Evolutionary conservation across 2,888 invertebrate genomes (phyloP).

Genomic region (Eristalinus aeneus): DNA sequence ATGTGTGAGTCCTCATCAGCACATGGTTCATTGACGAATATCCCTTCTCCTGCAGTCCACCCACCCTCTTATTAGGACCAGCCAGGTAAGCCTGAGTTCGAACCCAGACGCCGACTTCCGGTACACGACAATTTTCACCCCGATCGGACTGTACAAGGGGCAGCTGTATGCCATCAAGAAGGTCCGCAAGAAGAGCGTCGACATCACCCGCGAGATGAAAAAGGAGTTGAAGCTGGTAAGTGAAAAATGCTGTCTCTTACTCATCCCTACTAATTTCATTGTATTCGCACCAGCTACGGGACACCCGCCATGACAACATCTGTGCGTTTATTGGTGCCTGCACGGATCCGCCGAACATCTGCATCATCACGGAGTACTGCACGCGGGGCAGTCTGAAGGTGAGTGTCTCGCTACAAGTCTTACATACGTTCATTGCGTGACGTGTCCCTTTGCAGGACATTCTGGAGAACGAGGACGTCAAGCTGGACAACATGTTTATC

Average conservation of each 20-base stretch:
- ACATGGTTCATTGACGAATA: not conserved
- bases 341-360: slow-evolving; percentile 94
- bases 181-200: slow-evolving; percentile 91
- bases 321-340: slow-evolving; percentile 96
- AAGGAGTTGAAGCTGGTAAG: slow-evolving; percentile 94
- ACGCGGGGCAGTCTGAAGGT: slow-evolving; percentile 95
- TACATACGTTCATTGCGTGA: not conserved
- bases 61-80: slow-evolving; percentile 88
- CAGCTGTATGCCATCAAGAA: slow-evolving; percentile 93
- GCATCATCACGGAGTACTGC: slow-evolving; percentile 94
- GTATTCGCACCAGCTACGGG: slow-evolving; percentile 86
- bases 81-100: slow-evolving; percentile 95
- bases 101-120: slow-evolving; percentile 95
- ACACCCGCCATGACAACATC: slow-evolving; percentile 94
- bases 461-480: slow-evolving; percentile 96
- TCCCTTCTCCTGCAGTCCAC: slow-evolving; percentile 79
- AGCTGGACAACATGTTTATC: slow-evolving; percentile 97
- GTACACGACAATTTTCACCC: slow-evolving; percentile 94
- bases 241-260: not conserved
- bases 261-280: not conserved
- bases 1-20: slow-evolving; percentile 51
- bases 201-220: slow-evolving; percentile 94
- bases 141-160: slow-evolving; percentile 94
- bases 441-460: slow-evolving; percentile 86
- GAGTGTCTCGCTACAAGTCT: slow-evolving; percentile 72